Percentiles rank a stretch among this genome's conserved stretches.
Evolutionary conservation across 2,113 vertebrate genomes (phyloP).

Genomic region (Corythornis cristatus): DNA sequence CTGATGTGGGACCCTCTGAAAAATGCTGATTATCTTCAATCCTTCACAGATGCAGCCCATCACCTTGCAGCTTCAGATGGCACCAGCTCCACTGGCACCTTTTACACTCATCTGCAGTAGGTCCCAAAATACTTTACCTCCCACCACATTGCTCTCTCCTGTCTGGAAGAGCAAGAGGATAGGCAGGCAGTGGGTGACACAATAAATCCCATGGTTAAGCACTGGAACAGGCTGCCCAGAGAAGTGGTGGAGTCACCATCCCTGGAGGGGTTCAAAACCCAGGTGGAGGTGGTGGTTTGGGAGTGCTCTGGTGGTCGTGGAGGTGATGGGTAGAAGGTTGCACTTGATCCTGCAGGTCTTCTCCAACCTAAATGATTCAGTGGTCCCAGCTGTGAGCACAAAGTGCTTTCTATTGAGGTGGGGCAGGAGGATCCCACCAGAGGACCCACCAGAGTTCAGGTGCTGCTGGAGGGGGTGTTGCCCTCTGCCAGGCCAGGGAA

Average conservation of each 20-base stretch:
- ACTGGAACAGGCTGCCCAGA: too few relatives aligned
- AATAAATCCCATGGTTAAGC: neutral
- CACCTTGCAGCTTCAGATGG: neutral
- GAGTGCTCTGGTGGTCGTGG: too few relatives aligned
- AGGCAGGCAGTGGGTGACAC: neutral
- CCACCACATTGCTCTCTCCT: rapidly evolving
- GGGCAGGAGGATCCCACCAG: too few relatives aligned
- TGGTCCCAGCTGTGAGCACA: neutral
- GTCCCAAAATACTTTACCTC: rapidly evolving
- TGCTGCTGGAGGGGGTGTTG: neutral
- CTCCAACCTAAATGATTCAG: too few relatives aligned
- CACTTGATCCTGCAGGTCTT: too few relatives aligned
- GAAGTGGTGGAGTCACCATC: too few relatives aligned
- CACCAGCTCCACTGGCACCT: neutral
- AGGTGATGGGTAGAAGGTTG: too few relatives aligned
- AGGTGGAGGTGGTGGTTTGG: too few relatives aligned
- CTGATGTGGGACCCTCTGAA: neutral
- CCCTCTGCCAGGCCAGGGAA: neutral
- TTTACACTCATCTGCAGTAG: neutral
- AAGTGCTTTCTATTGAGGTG: neutral
- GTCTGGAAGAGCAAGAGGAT: neutral
- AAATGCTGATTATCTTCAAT: neutral
- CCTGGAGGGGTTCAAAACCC: too few relatives aligned
- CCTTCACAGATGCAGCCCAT: rapidly evolving
- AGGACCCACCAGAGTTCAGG: neutral